Percentiles rank a stretch among this genome's conserved stretches.
phyloP scores from a whole-genome alignment of 2,797 vertebrate species.

The Lindbergichthys nudifrons region DNA sequence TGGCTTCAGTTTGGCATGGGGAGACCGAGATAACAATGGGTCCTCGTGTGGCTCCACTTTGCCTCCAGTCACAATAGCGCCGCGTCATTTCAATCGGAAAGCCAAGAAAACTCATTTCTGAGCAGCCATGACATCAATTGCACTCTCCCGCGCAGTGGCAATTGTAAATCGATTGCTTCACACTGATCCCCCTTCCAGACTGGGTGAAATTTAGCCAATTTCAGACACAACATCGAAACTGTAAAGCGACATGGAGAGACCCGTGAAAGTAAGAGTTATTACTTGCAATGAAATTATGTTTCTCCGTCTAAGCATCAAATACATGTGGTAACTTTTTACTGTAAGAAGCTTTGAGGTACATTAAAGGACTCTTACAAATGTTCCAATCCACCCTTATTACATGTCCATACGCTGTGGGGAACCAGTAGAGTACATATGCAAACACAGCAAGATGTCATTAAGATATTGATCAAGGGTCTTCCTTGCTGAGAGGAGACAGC shows the following conservation, averaged over 20 bases:
- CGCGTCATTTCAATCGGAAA: slow-evolving; percentile 73
- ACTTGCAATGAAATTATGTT: slow-evolving; percentile 42
- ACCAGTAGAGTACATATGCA: slow-evolving; percentile 16
- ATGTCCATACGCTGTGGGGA: slow-evolving; percentile 1
- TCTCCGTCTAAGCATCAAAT: slow-evolving; percentile 12
- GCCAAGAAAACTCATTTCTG: slow-evolving; percentile 81
- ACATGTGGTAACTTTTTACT: background rate
- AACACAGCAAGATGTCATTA: slow-evolving; percentile 56
- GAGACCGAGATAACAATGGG: slow-evolving; percentile 52
- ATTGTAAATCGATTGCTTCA: slow-evolving; percentile 77
- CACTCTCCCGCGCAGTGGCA: slow-evolving; percentile 68
- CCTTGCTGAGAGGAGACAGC: slow-evolving; percentile 40
- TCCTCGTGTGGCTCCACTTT: slow-evolving; percentile 56
- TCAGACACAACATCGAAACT: slow-evolving; percentile 65
- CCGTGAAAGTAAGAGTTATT: slow-evolving; percentile 44
- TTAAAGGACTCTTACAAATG: slow-evolving; percentile 11
- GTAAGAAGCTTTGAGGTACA: background rate
- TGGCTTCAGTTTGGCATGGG: slow-evolving; percentile 43
- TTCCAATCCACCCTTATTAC: background rate
- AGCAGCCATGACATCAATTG: slow-evolving; percentile 82
- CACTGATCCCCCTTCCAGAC: slow-evolving; percentile 54
- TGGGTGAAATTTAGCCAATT: slow-evolving; percentile 65
- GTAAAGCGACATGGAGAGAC: slow-evolving; percentile 40
- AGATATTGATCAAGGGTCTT: slow-evolving; percentile 50
- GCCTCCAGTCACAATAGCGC: slow-evolving; percentile 72